Base-by-base conservation (phyloP, 2,888 invertebrate genomes). In the Sphaeridia pumilis region DNA sequence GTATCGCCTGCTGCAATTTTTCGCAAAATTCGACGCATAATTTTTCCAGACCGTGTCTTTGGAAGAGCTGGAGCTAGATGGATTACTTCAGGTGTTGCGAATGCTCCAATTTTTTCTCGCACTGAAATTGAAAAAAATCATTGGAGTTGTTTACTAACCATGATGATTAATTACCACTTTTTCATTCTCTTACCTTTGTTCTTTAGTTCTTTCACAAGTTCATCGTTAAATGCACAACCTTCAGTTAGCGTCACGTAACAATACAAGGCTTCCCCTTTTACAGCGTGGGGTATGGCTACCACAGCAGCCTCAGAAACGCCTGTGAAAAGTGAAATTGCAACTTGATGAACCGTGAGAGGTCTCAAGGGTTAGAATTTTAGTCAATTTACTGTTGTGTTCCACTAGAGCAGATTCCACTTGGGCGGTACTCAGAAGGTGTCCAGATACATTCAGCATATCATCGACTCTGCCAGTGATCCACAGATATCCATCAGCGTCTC, bases 371-470 rank as follows among this genome's bases (percentile, higher is more conserved):
- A n/a, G n/a, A n/a, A n/a, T n/a, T n/a, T n/a, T n/a, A n/a, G n/a
- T n/a, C n/a, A n/a, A n/a, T 27, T 31, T 54, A 58, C 59, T 58
- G 58, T 58, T 61, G 31, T 63, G 63, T 48, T 63, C 63, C 48
- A 60, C 60, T 20, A 63, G 44, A 7, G 75, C 75, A 1, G 75
- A 73, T 65, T 78, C 78, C 24, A 79, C 75, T 75, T 98, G 94
- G 0, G 97, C 87, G 0, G 97, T 98, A 57, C 93, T 93, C 81
- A 98, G 85, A 50, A 98, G 76, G 72, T 98, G 97, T 0, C 97
- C 98, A 2, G 93, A 94, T 7, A 98, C 95, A 72, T 98, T 98
- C 63, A 98, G 75, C 90, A 98, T 94, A 71, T 98, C 98, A 70
- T 98, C 97, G 35, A 95, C 87, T 54, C 95, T 82, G 0, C 95